phyloP scores from a whole-genome alignment of 2,797 vertebrate species.

The Gadopsis marmoratus region DNA sequence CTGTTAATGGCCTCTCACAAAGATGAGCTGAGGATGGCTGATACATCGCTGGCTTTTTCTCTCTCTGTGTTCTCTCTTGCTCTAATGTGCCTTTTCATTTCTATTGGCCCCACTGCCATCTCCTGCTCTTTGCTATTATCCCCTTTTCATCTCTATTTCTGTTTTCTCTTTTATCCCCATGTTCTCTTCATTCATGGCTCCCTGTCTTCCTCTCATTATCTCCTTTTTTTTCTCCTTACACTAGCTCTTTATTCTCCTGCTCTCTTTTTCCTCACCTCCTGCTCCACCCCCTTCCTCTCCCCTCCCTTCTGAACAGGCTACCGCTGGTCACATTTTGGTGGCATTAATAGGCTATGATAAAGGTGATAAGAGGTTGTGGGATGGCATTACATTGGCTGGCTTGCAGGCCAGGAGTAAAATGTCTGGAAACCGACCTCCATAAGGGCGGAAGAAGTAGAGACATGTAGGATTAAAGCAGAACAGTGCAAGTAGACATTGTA shows the following conservation, averaged over 20 bases:
- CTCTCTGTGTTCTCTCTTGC: slow-evolving; percentile 29
- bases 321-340: slow-evolving; percentile 23
- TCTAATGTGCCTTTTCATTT: slow-evolving; percentile 38
- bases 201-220: slow-evolving; percentile 6
- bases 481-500: not conserved
- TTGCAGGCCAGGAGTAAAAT: slow-evolving; percentile 8
- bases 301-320: not conserved
- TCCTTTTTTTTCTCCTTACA: not conserved
- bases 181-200: slow-evolving; percentile 2
- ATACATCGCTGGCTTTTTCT: slow-evolving; percentile 44
- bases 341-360: slow-evolving; percentile 47
- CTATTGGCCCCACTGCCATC: slow-evolving; percentile 14
- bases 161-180: not conserved
- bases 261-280: not conserved
- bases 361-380: slow-evolving; percentile 8
- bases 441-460: slow-evolving; percentile 1
- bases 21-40: slow-evolving; percentile 51
- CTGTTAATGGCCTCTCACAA: slow-evolving; percentile 68
- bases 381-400: slow-evolving; percentile 13
- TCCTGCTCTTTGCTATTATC: slow-evolving; percentile 28
- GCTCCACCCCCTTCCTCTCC: not conserved
- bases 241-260: not conserved
- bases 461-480: slow-evolving; percentile 8
- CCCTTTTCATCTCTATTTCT: slow-evolving; percentile 18
- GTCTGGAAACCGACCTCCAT: slow-evolving; percentile 18